Evolutionary conservation across 2,797 vertebrate species (phyloP), one percentile per base, ranked within the genome.

Genomic region (Xerus rutilus): DNA sequence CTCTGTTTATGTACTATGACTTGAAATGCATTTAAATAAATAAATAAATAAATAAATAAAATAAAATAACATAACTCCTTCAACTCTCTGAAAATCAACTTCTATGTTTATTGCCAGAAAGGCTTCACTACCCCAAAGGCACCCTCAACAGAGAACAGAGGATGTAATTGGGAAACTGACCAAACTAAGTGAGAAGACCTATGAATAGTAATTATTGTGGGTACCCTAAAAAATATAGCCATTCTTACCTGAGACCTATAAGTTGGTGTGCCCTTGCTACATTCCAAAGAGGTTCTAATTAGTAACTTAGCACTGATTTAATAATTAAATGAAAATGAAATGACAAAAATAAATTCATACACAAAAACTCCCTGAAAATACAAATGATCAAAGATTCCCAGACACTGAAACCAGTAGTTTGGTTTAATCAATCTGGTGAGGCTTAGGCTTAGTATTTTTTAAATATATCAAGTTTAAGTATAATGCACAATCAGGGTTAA

Each of bases 51-150:
- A n/a, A n/a, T n/a, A n/a, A n/a, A n/a, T n/a, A n/a, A n/a, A n/a
- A n/a, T 85, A 57, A 97, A 97, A 89, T 74, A 82, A 72, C 70
- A n/a, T 45, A 86, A 43, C 13, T 70, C 18, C 52, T 77, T 77
- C n/a, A 52, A 73, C 30, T 82, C 9, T 39, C 64, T 95, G 59
- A 88, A 95, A 93, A 79, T 15, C 47, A 90, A 39, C 73, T 77
- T 86, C 14, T 77, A 88, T 59, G 6, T 88, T 81, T 65, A 91
- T 4, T 82, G 30, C 35, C 72, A 87, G 7, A 86, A 69, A 92
- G 32, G 57, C 65, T 49, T 70, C 14, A 67, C 9, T 57, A 70
- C 4, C 15, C 1, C 17, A 83, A 14, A 1, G 1, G 39, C n/a
- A n/a, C 45, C 20, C 62, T 6, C 3, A 82, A 89, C 7, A 69